Evolutionary conservation across 1,140 invertebrate genomes (phyloP), one percentile per base, ranked within the genome.

Genomic region (Spodoptera litura): DNA sequence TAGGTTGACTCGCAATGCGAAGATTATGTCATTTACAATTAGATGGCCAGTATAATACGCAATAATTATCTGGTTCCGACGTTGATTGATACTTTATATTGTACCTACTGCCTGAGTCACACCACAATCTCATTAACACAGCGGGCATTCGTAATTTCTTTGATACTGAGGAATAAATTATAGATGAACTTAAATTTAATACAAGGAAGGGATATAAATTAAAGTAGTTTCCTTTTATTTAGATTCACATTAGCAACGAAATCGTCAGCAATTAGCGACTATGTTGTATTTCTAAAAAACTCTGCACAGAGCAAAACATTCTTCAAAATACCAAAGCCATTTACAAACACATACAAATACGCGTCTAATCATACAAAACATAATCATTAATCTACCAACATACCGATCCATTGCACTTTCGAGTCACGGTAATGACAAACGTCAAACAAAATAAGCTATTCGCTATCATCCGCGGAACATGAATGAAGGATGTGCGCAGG

Each of bases 1-100:
- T 12, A 25, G 58, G 35, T 9, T 68, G 27, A 59, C 5, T 59
- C 11, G 71, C 38, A 49, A 13, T 59, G 38, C 55, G 27, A 38
- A 59, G 38, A 73, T 73, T 73, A 73, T 73, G 68, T 71, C 68
- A 56, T 59, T 59, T 73, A 61, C 38, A 59, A 73, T 73, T 73
- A 73, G 55, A 73, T 49, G 56, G 56, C 56, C 38, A 73, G 56
- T 73, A 59, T 59, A 49, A 49, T 51, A 31, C 55, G 20, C 55
- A 59, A 49, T 59, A 51, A 51, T 59, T 73, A 73, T 49, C 56
- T 44, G n/a, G 56, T 73, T 51, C 71, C 31, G 71, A 73, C 55
- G 38, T 73, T 73, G 71, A 59, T 73, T 59, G 56, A 73, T 73
- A 73, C 15, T 52, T 52, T 51, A 52, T 25, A 68, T 49, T 20